Evolutionary conservation across 1,140 invertebrate species (phyloP).

Genomic region (Mercenaria mercenaria): DNA sequence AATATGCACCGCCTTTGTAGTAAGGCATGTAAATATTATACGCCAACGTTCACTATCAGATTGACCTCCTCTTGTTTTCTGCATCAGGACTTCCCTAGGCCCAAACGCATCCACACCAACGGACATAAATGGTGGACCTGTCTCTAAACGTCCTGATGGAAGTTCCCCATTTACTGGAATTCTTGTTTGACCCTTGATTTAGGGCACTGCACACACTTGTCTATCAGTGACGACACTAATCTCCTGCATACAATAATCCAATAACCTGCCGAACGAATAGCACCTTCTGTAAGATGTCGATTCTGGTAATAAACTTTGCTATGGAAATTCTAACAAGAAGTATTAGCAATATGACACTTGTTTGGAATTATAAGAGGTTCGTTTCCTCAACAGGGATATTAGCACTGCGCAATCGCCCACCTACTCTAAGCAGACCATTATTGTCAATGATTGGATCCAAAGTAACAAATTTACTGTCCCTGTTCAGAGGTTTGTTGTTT

Average conservation of each 20-base stretch:
- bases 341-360: conserved; percentile 3
- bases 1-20: not conserved
- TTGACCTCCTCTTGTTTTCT: not conserved
- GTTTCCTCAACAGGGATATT: not conserved
- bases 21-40: conserved; percentile 43
- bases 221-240: not conserved
- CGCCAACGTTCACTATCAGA: conserved; percentile 3
- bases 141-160: not conserved
- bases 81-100: not conserved
- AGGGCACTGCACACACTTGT: conserved; percentile 26
- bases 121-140: not conserved
- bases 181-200: not conserved
- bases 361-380: not conserved
- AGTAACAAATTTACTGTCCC: conserved; percentile 6
- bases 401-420: not conserved
- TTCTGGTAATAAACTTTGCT: conserved; percentile 48
- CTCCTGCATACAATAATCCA: conserved; percentile 28
- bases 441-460: conserved; percentile 4
- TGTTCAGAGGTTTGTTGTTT: not conserved
- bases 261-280: not conserved
- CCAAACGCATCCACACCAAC: conserved; percentile 36
- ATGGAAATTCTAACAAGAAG: conserved; percentile 28
- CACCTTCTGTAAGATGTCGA: conserved; percentile 43
- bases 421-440: conserved; percentile 17
- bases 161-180: conserved; percentile 3